phyloP scores from a whole-genome alignment of 2,797 vertebrate genomes.

The Tragelaphus oryx region DNA sequence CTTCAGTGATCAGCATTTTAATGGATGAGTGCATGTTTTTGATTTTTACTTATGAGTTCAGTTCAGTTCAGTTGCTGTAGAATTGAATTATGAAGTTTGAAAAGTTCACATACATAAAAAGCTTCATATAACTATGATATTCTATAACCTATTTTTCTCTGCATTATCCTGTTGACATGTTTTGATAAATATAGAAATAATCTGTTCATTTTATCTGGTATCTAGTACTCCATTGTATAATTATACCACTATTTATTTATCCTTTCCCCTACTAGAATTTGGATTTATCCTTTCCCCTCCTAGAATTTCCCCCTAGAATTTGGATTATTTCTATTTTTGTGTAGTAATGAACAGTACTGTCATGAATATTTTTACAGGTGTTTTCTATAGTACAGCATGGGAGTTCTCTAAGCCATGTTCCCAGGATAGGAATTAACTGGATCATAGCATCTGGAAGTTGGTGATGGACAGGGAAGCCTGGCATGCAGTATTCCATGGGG shows the following conservation, averaged over 20 bases:
- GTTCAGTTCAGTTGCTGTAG: not conserved
- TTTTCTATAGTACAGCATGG: not conserved
- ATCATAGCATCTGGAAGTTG: not conserved
- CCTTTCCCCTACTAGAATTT: not conserved
- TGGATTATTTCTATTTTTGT: not conserved
- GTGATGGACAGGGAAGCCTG: not conserved
- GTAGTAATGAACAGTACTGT: not conserved
- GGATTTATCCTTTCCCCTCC: not conserved
- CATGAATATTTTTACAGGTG: not conserved
- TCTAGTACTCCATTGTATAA: not conserved
- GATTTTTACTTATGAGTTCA: not conserved
- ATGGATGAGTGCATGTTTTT: not conserved
- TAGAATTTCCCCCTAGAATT: not conserved
- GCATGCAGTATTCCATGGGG: not conserved
- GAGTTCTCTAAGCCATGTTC: not conserved
- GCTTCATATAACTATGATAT: not conserved
- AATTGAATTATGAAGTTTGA: not conserved
- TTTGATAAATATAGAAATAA: constrained; percentile 31
- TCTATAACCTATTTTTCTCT: not conserved
- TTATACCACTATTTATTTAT: not conserved
- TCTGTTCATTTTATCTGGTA: not conserved
- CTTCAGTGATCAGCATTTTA: not conserved
- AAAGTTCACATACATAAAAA: not conserved
- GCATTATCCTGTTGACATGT: not conserved
- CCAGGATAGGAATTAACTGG: not conserved